Conservation (phyloP, 2,888 invertebrate genomes). For the Diarsia brunnea region DNA sequence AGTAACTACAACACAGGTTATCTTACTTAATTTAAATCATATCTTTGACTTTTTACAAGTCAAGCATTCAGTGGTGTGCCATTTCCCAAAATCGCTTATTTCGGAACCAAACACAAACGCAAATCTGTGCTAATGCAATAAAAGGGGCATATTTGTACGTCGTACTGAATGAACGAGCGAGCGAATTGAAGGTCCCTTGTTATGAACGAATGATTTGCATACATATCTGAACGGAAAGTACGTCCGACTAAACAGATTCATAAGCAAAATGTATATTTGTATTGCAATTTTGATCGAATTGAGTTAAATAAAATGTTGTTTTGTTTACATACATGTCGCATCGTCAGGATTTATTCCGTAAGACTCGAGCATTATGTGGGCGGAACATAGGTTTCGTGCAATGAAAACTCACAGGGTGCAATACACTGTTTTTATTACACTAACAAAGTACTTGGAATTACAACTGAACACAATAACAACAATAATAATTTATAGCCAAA, state of each 20-base stretch:
- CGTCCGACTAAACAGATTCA: constrained; percentile 48
- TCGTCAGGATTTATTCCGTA: too few species aligned
- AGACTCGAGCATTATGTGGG: too few species aligned
- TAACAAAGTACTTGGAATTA: too few species aligned
- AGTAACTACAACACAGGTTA: too few species aligned
- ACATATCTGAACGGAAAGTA: constrained; percentile 53
- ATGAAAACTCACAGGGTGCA: too few species aligned
- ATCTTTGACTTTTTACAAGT: too few species aligned
- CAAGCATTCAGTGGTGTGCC: too few species aligned
- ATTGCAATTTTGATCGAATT: constrained; percentile 38
- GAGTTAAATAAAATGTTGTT: background rate
- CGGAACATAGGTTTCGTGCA: too few species aligned
- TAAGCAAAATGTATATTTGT: constrained; percentile 48
- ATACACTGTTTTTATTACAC: too few species aligned
- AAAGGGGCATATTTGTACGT: constrained; percentile 60
- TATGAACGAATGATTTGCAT: constrained; percentile 66
- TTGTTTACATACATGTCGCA: background rate
- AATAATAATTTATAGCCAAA: too few species aligned
- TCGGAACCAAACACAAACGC: constrained; percentile 32
- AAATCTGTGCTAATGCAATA: constrained; percentile 65
- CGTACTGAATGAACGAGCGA: constrained; percentile 56
- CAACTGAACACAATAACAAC: too few species aligned
- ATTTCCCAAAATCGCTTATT: constrained; percentile 27
- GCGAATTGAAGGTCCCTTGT: constrained; percentile 63
- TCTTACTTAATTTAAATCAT: too few species aligned